These are phyloP conservation scores for Cossypha polioptera DNA, from an alignment of 2,797 vertebrate genomes.

Conservation along the genomic window DNA sequence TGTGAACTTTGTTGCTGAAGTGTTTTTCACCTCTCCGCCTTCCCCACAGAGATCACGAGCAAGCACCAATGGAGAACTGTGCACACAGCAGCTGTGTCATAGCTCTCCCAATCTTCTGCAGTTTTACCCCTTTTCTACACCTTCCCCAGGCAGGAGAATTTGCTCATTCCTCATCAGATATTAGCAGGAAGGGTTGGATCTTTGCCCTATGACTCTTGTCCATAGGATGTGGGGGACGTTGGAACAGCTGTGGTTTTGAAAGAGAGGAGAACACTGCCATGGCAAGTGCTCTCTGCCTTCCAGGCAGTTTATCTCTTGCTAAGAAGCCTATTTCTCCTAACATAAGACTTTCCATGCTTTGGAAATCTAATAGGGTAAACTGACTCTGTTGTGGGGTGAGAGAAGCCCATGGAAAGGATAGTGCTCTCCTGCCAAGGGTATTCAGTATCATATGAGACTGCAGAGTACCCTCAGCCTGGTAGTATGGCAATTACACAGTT, in stretches of 20 bases:
- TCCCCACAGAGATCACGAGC: neutral
- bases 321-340: neutral
- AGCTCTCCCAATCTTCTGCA: neutral
- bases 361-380: slow-evolving; percentile 69
- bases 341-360: slow-evolving; percentile 42
- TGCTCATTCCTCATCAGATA: neutral
- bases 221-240: neutral
- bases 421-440: neutral
- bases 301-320: neutral
- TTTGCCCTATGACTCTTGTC: neutral
- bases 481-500: neutral
- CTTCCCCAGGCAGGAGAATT: neutral
- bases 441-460: neutral
- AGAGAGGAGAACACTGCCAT: neutral
- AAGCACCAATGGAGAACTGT: rapidly evolving
- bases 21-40: neutral
- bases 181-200: neutral
- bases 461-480: neutral
- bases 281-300: neutral
- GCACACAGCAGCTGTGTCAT: neutral
- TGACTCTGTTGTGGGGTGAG: slow-evolving; percentile 57
- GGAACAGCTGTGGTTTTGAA: neutral
- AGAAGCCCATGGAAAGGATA: slow-evolving; percentile 31
- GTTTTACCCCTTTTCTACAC: neutral
- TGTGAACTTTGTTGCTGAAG: neutral